phyloP scores from a whole-genome alignment of 1,140 invertebrate species.

The Heterodera carotae region DNA sequence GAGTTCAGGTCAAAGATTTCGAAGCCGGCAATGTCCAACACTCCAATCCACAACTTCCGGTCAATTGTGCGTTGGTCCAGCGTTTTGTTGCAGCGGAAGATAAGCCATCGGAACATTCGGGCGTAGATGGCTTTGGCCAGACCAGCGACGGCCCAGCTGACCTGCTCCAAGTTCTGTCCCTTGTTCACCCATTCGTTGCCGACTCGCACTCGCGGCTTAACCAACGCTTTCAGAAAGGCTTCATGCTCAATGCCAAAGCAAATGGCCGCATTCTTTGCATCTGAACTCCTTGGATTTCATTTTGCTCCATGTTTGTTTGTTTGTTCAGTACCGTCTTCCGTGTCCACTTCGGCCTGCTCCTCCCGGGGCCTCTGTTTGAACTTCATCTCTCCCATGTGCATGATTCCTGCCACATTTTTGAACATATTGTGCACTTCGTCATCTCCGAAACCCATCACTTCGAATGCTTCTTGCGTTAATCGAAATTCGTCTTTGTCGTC shows the following conservation, averaged over 20 bases:
- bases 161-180: slow-evolving; percentile 77
- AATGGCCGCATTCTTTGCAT: slow-evolving; percentile 70
- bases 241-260: slow-evolving; percentile 71
- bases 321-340: slow-evolving; percentile 70
- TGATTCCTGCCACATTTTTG: slow-evolving; percentile 92
- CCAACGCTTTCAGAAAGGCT: slow-evolving; percentile 71
- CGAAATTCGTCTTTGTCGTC: slow-evolving; percentile 93
- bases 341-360: slow-evolving; percentile 98
- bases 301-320: neutral
- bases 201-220: slow-evolving; percentile 73
- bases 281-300: slow-evolving; percentile 15
- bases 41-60: slow-evolving; percentile 73
- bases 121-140: slow-evolving; percentile 73
- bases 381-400: slow-evolving; percentile 90
- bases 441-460: slow-evolving; percentile 92
- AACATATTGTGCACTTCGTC: slow-evolving; percentile 80
- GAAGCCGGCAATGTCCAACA: slow-evolving; percentile 99
- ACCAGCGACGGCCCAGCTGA: slow-evolving; percentile 71
- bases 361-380: slow-evolving; percentile 99
- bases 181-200: slow-evolving; percentile 71
- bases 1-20: slow-evolving; percentile 99
- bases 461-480: slow-evolving; percentile 86
- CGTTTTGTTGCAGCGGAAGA: slow-evolving; percentile 72
- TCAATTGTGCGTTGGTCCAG: slow-evolving; percentile 71
- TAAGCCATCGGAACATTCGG: slow-evolving; percentile 72